phyloP scores from a whole-genome alignment of 1,140 invertebrate genomes.

The Drosophila carrolli region DNA sequence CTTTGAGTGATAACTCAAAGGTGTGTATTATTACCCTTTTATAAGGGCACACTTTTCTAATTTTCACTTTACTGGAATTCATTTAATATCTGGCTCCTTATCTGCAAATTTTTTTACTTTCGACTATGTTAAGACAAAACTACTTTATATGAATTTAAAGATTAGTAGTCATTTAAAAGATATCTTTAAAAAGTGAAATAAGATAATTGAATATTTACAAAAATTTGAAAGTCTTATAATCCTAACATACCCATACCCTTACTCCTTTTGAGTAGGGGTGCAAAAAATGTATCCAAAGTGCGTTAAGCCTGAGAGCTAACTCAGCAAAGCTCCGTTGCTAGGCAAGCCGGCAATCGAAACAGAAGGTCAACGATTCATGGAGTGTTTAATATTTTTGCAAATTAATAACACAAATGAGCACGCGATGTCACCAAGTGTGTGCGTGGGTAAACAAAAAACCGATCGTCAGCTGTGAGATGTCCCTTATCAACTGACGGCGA shows the following conservation, averaged over 20 bases:
- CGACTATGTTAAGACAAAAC: no score
- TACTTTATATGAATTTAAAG: no score
- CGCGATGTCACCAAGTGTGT: constrained; percentile 14
- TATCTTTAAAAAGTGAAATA: no score
- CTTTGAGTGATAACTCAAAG: not conserved
- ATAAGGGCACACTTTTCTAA: not conserved
- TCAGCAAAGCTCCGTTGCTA: constrained; percentile 35
- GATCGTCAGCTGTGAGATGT: constrained; percentile 64
- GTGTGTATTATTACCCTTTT: not conserved
- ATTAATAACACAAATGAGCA: constrained; percentile 3
- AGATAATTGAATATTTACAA: not conserved
- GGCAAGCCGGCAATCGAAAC: constrained; percentile 24
- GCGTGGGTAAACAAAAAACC: constrained; percentile 66
- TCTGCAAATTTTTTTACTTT: no score
- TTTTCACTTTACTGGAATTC: no score
- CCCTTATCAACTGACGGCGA: constrained; percentile 44
- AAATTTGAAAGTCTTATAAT: not conserved
- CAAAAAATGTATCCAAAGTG: constrained; percentile 50
- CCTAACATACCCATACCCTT: not conserved
- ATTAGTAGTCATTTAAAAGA: no score
- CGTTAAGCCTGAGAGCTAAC: constrained; percentile 34
- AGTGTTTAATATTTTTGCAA: constrained; percentile 16
- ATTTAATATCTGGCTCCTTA: no score
- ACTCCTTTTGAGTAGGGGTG: constrained; percentile 4
- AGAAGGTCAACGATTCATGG: constrained; percentile 33